A percentile compares a stretch with the other conserved stretches of the same genome.
These are phyloP conservation scores for Turdus rufiventris DNA, from an alignment of 2,113 vertebrate species.

Conservation along the genomic window DNA sequence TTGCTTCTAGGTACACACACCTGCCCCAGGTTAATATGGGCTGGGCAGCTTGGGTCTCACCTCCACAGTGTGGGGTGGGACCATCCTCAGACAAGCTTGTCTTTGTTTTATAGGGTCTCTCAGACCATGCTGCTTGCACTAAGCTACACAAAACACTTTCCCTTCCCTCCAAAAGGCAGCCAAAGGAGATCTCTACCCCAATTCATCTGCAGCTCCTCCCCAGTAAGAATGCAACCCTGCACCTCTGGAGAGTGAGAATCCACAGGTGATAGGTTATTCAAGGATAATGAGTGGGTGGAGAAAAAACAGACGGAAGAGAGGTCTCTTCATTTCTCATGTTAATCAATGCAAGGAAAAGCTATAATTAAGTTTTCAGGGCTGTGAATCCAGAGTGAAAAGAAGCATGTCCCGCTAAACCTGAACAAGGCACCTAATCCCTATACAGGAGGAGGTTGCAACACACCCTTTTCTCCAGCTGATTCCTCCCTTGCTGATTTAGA, in stretches of 20 bases:
- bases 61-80: rapidly evolving
- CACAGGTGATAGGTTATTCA: not conserved
- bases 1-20: not conserved
- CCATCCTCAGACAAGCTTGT: not conserved
- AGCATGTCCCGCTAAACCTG: conserved; percentile 5
- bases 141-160: not conserved
- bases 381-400: conserved; percentile 12
- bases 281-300: conserved; percentile 4
- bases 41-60: not conserved
- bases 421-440: not conserved
- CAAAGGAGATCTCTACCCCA: not conserved
- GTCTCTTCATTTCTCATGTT: conserved; percentile 24
- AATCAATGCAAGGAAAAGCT: conserved; percentile 48
- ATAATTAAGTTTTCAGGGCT: conserved; percentile 45
- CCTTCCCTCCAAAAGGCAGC: not conserved
- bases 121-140: rapidly evolving
- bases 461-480: not conserved
- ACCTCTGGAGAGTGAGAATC: not conserved
- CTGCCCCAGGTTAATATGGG: not conserved
- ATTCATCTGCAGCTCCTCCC: not conserved
- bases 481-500: not conserved
- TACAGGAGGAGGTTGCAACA: not conserved
- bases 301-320: not conserved
- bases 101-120: not conserved
- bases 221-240: not conserved